Base-by-base conservation (phyloP, 2,113 vertebrate species). In the Mormoops blainvillei region DNA sequence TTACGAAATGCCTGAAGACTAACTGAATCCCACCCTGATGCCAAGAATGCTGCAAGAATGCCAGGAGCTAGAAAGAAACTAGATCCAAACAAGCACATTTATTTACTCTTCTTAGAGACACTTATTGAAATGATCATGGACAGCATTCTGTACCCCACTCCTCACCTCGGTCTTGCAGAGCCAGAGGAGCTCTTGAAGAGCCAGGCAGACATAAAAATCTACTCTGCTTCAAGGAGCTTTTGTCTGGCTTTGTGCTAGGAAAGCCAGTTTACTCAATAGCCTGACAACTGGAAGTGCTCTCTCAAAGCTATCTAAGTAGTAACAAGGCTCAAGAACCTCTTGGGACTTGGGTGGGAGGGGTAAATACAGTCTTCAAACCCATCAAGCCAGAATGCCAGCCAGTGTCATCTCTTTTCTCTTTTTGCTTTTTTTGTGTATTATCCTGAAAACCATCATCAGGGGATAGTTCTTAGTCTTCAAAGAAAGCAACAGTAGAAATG, bases 401-500 rank as follows among this genome's bases (percentile, higher is more conserved):
- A 92, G 43, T 71, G 73, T 13, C 5, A 61, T 87, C 56, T 65
- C 89, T 83, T 87, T 26, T 63, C 45, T 8, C 80, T 77, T 19
- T 4, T 81, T 82, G 16, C 28, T 20, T 15, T 87, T 88, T 84
- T 81, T 58, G 26, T 82, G 50, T 65, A 36, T 58, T 68, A 43
- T 28, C 13, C 31, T 93, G 24, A 83, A 80, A 89, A 83, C 38
- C 43, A 86, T 87, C 33, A 31, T 26, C 63, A 52, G 3, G n/a
- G 31, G 86, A 24, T 8, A 89, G 50, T 81, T 94, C 63, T 77
- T 95, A 81, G 71, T 68, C 38, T 80, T 95, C 18, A 94, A 92
- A 82, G 70, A 95, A 93, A 96, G 70, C 58, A 80, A 45, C 3
- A 50, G 50, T 52, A 92, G 68, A 92, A 56, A 93, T 89, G 68